Base-by-base conservation (phyloP, 1,140 invertebrate species). In the Dermatophagoides farinae region DNA sequence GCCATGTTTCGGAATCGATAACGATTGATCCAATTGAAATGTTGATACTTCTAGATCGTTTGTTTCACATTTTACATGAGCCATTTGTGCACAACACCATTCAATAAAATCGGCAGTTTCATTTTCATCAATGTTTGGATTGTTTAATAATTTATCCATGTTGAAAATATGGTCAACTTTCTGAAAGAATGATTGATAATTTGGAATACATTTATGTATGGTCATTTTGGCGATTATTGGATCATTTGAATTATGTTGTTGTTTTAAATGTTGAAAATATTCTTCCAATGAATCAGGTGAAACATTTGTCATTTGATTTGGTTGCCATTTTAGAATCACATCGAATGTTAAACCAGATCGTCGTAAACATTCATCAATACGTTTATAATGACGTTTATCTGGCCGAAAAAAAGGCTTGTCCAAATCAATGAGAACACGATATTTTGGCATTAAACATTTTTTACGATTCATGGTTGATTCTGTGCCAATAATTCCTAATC, bases 391-490 rank as follows among this genome's bases (percentile, higher is more conserved):
- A 22, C 61, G 62, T n/a, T 39, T 61, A 1, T 9, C 31, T 10
- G 60, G 41, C 16, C n/a, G 60, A 14, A 55, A 52, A 57, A 12
- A 44, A 8, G 62, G 39, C n/a, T 52, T 31, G 2, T 37, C 49
- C 16, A 61, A n/a, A n/a, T 61, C 60, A n/a, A 61, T 61, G 6
- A 20, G 10, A 60, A 61, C n/a, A 16, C 37, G 16, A 55, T 54
- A 61, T 49, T 61, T 61, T 39, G 25, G 22, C 5, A 60, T 47
- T 25, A 40, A 20, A 55, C 38, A 31, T 18, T 61, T 60, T n/a
- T 61, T 61, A 8, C 43, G 38, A 23, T 61, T 58, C 14, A 61
- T 18, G 9, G 23, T 38, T 6, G 60, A 61, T 43, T 52, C 20
- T 6, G 40, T 22, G 20, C 60, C 60, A n/a, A 54, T 43, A 6